Evolutionary conservation across 2,113 vertebrate genomes (phyloP).

Genomic region (Alosa alosa): DNA sequence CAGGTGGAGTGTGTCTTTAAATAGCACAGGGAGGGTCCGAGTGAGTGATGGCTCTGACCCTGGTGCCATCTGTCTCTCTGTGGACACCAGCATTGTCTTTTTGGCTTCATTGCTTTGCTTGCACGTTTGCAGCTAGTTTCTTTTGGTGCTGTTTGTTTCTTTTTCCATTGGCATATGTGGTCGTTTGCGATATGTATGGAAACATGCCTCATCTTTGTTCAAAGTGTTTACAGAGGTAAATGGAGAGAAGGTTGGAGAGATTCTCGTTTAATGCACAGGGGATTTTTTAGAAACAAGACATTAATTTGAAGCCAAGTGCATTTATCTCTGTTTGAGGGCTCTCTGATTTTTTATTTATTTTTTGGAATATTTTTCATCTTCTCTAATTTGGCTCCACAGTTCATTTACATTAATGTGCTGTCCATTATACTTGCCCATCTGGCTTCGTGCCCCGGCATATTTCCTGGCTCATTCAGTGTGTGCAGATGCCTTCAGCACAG

Average conservation of each 20-base stretch:
- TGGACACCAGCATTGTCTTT: constrained; percentile 22
- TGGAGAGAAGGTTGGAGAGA: neutral
- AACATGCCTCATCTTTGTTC: neutral
- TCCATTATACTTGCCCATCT: neutral
- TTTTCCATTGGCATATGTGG: neutral
- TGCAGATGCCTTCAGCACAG: neutral
- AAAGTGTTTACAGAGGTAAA: neutral
- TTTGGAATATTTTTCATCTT: neutral
- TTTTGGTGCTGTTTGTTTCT: neutral
- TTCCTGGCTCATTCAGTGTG: neutral
- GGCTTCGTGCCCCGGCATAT: neutral
- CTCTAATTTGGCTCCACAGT: neutral
- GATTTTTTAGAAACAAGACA: neutral
- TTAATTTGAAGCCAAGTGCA: neutral
- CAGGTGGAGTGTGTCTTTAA: constrained; percentile 54
- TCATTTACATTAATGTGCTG: neutral
- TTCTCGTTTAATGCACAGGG: neutral
- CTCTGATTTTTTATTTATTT: neutral
- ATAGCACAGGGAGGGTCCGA: constrained; percentile 61
- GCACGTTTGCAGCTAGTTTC: neutral
- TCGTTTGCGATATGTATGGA: neutral
- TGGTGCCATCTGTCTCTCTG: constrained; percentile 63
- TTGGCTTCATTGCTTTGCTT: neutral
- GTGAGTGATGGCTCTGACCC: constrained; percentile 57
- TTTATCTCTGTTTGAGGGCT: neutral